Evolutionary conservation across 1,140 invertebrate genomes (phyloP).

Genomic region (Dendroctonus ponderosae): DNA sequence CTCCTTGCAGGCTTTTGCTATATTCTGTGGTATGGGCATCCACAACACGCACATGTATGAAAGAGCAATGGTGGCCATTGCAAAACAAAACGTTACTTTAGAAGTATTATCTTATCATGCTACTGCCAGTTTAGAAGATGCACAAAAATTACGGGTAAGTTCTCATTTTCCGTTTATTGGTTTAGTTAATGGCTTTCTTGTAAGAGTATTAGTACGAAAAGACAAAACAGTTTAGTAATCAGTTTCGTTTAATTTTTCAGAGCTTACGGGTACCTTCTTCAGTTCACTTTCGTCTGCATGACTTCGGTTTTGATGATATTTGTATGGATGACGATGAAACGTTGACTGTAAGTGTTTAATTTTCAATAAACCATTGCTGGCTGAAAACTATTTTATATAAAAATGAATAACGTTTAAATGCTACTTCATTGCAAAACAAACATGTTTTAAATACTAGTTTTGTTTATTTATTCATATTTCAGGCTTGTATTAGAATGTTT

Average conservation of each 20-base stretch:
- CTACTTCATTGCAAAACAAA: too few relatives aligned
- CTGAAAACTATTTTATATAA: neutral
- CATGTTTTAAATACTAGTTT: too few relatives aligned
- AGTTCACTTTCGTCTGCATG: constrained; percentile 76
- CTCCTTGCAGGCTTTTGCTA: constrained; percentile 75
- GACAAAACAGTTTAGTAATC: neutral
- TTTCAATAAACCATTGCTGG: neutral
- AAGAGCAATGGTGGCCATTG: constrained; percentile 87
- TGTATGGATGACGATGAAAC: constrained; percentile 83
- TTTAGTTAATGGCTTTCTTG: neutral
- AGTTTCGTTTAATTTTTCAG: constrained; percentile 31
- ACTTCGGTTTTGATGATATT: constrained; percentile 86
- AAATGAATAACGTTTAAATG: too few relatives aligned
- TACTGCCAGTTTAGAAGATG: constrained; percentile 86
- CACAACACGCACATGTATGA: constrained; percentile 98
- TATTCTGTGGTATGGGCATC: constrained; percentile 97
- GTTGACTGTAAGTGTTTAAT: constrained; percentile 58
- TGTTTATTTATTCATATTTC: constrained; percentile 21
- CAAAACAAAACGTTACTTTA: constrained; percentile 92
- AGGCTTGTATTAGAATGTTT: constrained; percentile 89
- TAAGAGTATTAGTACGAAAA: neutral
- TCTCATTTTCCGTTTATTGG: neutral
- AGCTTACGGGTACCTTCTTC: constrained; percentile 74
- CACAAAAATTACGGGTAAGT: constrained; percentile 75
- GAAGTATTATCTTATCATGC: constrained; percentile 96